Percentiles rank a stretch among this genome's conserved stretches.
phyloP scores from a whole-genome alignment of 1,140 invertebrate genomes.

The Lordiphosa mommai region DNA sequence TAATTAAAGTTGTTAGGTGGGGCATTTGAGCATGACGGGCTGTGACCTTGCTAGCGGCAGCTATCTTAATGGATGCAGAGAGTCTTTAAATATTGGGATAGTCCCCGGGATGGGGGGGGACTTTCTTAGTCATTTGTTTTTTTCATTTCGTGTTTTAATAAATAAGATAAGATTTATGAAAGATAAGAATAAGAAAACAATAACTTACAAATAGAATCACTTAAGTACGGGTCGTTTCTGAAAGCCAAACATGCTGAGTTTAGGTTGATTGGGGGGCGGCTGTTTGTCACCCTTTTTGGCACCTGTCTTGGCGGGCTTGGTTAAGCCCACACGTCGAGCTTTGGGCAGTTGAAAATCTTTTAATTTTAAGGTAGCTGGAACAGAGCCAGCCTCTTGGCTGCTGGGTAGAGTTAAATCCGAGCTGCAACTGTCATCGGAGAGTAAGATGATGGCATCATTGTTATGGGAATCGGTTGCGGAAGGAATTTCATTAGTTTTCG shows the following conservation, averaged over 20 bases:
- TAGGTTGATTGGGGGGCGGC: conserved; percentile 43
- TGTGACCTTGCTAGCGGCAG: conserved; percentile 39
- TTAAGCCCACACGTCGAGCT: conserved; percentile 45
- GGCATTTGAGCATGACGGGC: conserved; percentile 36
- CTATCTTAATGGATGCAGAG: conserved; percentile 37
- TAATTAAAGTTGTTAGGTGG: conserved; percentile 59
- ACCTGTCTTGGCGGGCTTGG: conserved; percentile 37
- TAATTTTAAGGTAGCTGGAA: background rate
- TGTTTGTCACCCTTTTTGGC: conserved; percentile 26
- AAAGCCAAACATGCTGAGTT: conserved; percentile 76
- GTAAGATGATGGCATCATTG: conserved; percentile 24
- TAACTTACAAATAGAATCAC: conserved; percentile 9
- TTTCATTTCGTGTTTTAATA: conserved; percentile 19
- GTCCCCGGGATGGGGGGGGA: background rate
- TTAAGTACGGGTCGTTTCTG: conserved; percentile 66
- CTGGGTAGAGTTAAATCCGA: conserved; percentile 19
- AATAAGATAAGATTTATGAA: conserved; percentile 32
- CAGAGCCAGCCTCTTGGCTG: conserved; percentile 23
- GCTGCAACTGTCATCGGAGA: conserved; percentile 42
- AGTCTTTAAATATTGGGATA: conserved; percentile 9
- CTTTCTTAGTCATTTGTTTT: conserved; percentile 8
- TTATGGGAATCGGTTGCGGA: conserved; percentile 4
- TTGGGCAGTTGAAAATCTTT: conserved; percentile 18
- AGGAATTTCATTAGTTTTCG: background rate
- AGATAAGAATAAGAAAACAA: conserved; percentile 3